phyloP scores from a whole-genome alignment of 2,888 invertebrate genomes.

The Scrobipalpa costella region DNA sequence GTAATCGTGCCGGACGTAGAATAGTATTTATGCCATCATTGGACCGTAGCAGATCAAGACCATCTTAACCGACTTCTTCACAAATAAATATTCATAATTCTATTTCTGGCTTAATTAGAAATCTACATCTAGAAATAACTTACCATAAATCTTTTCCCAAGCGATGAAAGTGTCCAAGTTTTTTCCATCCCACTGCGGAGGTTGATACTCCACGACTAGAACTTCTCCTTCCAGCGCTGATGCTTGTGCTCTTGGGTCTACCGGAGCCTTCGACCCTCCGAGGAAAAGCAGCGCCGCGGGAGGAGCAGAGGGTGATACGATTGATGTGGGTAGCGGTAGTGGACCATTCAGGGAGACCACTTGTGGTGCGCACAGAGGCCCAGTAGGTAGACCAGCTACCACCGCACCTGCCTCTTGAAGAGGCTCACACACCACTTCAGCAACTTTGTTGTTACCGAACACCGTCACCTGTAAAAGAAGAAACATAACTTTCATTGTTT shows the following conservation, averaged over 20 bases:
- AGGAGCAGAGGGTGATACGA: constrained; percentile 51
- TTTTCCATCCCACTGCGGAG: constrained; percentile 78
- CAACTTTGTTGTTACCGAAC: constrained; percentile 67
- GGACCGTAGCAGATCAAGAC: not conserved
- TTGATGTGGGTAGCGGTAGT: constrained; percentile 55
- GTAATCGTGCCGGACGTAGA: not conserved
- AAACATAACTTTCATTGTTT: constrained; percentile 7
- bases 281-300: constrained; percentile 78
- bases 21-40: not conserved
- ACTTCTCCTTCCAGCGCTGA: constrained; percentile 82
- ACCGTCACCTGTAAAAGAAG: constrained; percentile 65
- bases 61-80: not conserved
- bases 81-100: not conserved
- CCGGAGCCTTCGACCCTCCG: constrained; percentile 83
- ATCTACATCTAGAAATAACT: constrained; percentile 32
- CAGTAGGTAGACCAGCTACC: constrained; percentile 64
- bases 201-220: constrained; percentile 82
- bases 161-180: constrained; percentile 73
- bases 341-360: constrained; percentile 57
- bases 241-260: constrained; percentile 82
- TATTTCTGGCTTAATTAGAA: not conserved
- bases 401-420: constrained; percentile 70
- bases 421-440: constrained; percentile 71
- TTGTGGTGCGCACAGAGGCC: constrained; percentile 62
- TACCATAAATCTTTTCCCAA: constrained; percentile 77